Evolutionary conservation across 2,797 vertebrate species (phyloP).

Genomic region (Alcedo quadribrachys): DNA sequence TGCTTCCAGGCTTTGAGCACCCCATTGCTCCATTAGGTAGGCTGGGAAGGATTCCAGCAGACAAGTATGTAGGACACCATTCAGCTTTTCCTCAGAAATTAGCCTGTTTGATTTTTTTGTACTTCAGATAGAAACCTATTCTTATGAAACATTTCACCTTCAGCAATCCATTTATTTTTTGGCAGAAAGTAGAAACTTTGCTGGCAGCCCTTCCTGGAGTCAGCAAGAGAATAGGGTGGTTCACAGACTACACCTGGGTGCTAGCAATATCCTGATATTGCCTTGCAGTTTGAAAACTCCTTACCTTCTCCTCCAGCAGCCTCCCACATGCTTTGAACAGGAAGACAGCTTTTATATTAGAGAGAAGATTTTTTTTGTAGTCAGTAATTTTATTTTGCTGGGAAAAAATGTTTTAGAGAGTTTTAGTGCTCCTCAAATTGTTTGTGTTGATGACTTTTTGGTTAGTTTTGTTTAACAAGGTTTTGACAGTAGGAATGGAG

Average conservation of each 20-base stretch:
- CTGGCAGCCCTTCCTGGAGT: background rate
- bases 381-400: background rate
- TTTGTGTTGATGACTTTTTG: background rate
- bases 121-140: background rate
- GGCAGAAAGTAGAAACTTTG: background rate
- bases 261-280: background rate
- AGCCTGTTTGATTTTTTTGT: fast-evolving
- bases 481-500: background rate
- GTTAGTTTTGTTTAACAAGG: background rate
- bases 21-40: background rate
- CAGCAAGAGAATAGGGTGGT: background rate
- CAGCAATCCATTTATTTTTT: background rate
- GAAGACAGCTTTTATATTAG: background rate
- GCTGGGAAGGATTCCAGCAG: background rate
- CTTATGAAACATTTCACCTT: background rate
- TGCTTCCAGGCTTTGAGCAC: background rate
- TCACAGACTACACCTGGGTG: background rate
- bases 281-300: background rate
- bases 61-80: background rate
- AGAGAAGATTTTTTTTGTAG: background rate
- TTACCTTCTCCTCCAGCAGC: background rate
- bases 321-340: background rate
- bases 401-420: background rate
- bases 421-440: background rate
- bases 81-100: background rate